Evolutionary conservation across 2,888 invertebrate species (phyloP), one percentile per base, ranked within the genome.

Genomic region (Epistrophe grossulariae): DNA sequence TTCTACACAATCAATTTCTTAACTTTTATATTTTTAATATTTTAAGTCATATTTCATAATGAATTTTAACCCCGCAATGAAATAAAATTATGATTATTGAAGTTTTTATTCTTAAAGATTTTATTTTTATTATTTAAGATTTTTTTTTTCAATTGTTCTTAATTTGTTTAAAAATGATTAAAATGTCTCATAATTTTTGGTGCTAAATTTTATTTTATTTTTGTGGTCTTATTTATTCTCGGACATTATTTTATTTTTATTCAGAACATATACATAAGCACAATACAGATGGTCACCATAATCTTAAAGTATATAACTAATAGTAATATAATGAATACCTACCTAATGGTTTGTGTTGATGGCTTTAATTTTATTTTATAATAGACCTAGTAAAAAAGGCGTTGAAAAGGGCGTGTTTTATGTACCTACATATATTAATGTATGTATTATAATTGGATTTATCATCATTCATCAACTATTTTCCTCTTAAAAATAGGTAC

Each of bases 391-490:
- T 35, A 40, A 11, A 17, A n/a, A 66, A 57, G 77, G 84, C 72
- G 80, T 81, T 76, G 66, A 76, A 59, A 43, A 55, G 40, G 55
- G 55, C 11, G 9, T 40, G 60, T 17, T 24, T 3, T 8, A 11
- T 28, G 13, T 13, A 50, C 4, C 11, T 50, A 19, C 17, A 0
- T 48, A 48, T 48, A 24, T 3, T n/a, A n/a, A 48, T 2, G 0
- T 31, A n/a, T 17, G 50, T 50, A 38, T 60, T 78, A 60, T 73
- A 85, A 84, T 77, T 81, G 73, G 19, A 28, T 73, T 82, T 77
- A 81, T 73, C 45, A 73, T 64, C 80, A 48, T 17, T 64, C 80
- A 48, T 17, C 62, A 79, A n/a, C 28, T 48, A 24, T 55, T 55
- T 35, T 52, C 35, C 40, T 55, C 40, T 40, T n/a, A 70, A 17